These are phyloP conservation scores for Ellobius talpinus DNA, from an alignment of 2,113 vertebrate genomes.

Conservation along the genomic window DNA sequence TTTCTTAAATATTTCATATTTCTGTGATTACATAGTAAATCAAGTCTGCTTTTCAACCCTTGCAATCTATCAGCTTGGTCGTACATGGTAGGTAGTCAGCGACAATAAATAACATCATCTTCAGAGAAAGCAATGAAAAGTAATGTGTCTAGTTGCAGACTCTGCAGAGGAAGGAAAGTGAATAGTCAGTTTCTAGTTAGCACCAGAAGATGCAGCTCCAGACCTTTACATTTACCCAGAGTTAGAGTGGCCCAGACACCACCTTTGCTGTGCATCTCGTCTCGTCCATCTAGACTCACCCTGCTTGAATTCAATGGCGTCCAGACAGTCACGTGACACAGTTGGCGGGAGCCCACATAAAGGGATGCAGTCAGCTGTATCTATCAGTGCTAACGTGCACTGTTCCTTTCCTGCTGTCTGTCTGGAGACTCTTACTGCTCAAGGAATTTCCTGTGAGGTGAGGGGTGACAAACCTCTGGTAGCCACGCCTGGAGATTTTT, in stretches of 20 bases:
- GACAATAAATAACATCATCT: slow-evolving; percentile 60
- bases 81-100: slow-evolving; percentile 1
- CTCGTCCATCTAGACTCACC: neutral
- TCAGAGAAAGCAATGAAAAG: slow-evolving; percentile 77
- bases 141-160: slow-evolving; percentile 55
- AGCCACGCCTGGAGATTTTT: neutral
- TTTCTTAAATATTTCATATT: slow-evolving; percentile 65
- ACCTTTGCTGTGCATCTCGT: neutral
- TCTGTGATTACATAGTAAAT: slow-evolving; percentile 40
- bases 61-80: slow-evolving; percentile 3
- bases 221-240: slow-evolving; percentile 47
- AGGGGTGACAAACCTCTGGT: neutral
- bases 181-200: slow-evolving; percentile 65
- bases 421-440: neutral
- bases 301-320: neutral
- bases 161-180: slow-evolving; percentile 51
- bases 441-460: slow-evolving; percentile 26
- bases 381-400: neutral
- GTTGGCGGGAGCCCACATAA: neutral
- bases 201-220: slow-evolving; percentile 26
- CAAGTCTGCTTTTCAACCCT: slow-evolving; percentile 20
- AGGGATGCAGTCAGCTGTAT: neutral
- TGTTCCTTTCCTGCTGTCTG: neutral
- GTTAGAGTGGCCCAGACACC: neutral
- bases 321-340: neutral